A percentile compares a stretch with the other conserved stretches of the same genome.
These are phyloP conservation scores for Centropus unirufus DNA, from an alignment of 2,113 vertebrate genomes.

Conservation along the genomic window DNA sequence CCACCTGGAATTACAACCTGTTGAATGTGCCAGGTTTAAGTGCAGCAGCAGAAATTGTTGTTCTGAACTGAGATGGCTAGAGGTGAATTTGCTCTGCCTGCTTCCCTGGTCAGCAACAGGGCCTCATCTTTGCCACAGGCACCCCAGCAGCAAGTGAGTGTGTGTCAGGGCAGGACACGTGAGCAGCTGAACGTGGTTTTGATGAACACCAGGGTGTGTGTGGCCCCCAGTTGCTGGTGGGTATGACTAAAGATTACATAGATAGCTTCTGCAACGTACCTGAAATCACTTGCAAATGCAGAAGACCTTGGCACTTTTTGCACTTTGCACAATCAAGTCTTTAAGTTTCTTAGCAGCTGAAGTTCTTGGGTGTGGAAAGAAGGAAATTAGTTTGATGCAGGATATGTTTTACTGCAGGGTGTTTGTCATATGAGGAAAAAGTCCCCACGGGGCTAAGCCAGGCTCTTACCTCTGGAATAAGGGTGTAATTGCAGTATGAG, in stretches of 20 bases:
- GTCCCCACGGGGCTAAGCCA: background rate
- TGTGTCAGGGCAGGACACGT: background rate
- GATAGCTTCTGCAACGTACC: background rate
- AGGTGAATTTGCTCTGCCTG: background rate
- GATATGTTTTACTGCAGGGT: background rate
- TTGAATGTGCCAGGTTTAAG: background rate
- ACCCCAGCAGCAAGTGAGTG: no score
- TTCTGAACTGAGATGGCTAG: background rate
- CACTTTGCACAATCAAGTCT: background rate
- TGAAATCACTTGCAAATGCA: background rate
- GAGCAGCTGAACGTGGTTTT: background rate
- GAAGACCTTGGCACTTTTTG: background rate
- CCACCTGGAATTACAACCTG: background rate
- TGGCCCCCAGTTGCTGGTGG: background rate
- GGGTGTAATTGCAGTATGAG: background rate
- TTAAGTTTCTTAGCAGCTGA: background rate
- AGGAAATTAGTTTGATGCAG: background rate
- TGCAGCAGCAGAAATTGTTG: background rate
- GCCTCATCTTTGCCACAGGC: background rate
- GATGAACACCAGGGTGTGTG: rapidly evolving
- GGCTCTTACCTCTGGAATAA: background rate
- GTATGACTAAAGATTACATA: background rate
- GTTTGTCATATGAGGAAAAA: background rate
- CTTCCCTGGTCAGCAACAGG: background rate
- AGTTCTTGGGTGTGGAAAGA: background rate